phyloP scores from a whole-genome alignment of 2,113 vertebrate genomes.

The Pica pica region DNA sequence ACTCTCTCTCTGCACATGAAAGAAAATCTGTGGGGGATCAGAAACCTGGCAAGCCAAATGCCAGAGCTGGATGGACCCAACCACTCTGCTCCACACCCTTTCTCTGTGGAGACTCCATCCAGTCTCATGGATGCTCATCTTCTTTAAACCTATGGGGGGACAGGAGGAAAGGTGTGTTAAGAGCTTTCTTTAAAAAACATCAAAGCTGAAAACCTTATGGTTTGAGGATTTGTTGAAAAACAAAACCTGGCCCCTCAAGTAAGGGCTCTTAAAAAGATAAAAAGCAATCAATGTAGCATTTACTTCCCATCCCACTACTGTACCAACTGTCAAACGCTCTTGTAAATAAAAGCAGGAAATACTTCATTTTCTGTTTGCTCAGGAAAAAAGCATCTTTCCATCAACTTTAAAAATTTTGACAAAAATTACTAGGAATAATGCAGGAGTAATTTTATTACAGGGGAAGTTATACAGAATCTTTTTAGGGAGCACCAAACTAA shows the following conservation, averaged over 20 bases:
- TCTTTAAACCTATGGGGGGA: background rate
- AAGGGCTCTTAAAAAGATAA: background rate
- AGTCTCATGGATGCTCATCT: background rate
- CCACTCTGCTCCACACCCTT: background rate
- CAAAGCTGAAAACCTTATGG: background rate
- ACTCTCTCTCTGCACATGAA: background rate
- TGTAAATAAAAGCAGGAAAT: background rate
- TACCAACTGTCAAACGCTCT: background rate
- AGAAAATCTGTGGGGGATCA: background rate
- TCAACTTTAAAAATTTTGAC: background rate
- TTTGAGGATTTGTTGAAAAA: background rate
- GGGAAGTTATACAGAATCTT: background rate
- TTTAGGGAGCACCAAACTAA: background rate
- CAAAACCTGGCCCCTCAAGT: background rate
- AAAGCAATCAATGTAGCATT: background rate
- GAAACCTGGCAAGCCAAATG: background rate
- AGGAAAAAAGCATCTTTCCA: background rate
- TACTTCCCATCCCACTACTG: background rate
- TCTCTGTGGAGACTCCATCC: background rate
- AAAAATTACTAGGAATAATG: background rate
- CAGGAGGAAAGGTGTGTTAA: accelerated
- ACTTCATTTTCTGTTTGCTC: background rate
- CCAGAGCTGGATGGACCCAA: background rate
- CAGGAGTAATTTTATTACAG: background rate
- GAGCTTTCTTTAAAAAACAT: background rate